Conservation (phyloP, 1,140 invertebrate species). For the Neelides sp. region DNA sequence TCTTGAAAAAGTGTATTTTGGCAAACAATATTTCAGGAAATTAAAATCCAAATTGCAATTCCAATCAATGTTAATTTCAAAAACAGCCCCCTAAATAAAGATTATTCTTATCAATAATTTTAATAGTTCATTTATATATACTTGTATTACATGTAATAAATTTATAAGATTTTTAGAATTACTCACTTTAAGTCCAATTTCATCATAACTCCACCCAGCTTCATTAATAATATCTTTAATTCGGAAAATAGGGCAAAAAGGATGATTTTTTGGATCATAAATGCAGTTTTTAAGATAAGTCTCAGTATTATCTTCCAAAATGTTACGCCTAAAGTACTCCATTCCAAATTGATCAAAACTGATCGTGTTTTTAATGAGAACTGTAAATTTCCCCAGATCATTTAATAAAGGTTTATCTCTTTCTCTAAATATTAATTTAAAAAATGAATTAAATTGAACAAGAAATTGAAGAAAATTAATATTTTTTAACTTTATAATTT, state of each 20-base stretch:
- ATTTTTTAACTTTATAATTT: background rate
- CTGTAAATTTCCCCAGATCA: conserved; percentile 13
- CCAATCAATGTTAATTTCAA: conserved; percentile 42
- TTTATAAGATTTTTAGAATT: background rate
- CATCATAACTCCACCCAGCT: conserved; percentile 16
- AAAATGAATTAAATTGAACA: background rate
- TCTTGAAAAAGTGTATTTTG: conserved; percentile 40
- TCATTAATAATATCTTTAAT: conserved; percentile 38
- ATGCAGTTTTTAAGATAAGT: conserved; percentile 36
- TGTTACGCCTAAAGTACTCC: conserved; percentile 35
- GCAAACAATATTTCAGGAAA: conserved; percentile 39
- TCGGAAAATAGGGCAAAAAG: conserved; percentile 42
- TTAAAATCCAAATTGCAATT: conserved; percentile 42
- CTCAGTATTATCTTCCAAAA: conserved; percentile 35
- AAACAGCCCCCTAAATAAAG: conserved; percentile 38
- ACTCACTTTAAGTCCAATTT: background rate
- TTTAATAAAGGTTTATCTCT: conserved; percentile 9
- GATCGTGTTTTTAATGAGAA: conserved; percentile 30
- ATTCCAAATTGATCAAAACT: conserved; percentile 36
- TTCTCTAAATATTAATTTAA: conserved; percentile 9
- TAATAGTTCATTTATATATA: background rate
- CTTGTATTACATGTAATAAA: background rate
- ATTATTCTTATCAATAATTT: background rate
- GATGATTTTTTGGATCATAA: conserved; percentile 34
- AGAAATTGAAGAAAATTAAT: background rate